A percentile compares a stretch with the other conserved stretches of the same genome.
Evolutionary conservation across 2,113 vertebrate genomes (phyloP).

Genomic region (Coptodon rendalli): DNA sequence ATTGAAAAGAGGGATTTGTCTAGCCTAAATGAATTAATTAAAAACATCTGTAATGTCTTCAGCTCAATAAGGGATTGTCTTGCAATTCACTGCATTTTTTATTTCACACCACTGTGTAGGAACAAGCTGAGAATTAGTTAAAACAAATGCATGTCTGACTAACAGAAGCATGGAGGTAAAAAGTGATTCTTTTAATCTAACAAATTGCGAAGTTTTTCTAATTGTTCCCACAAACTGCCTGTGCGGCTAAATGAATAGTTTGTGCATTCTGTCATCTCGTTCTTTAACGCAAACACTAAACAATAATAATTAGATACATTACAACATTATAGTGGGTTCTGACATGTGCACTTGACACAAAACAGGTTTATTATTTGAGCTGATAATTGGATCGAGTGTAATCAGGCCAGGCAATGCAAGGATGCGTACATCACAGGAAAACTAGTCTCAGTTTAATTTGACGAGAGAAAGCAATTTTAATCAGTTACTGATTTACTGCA

Average conservation of each 20-base stretch:
- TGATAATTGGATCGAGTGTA: not conserved
- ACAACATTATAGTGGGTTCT: not conserved
- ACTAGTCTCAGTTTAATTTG: not conserved
- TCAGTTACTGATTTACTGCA: not conserved
- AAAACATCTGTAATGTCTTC: not conserved
- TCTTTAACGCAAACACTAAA: not conserved
- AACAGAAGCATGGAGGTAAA: not conserved
- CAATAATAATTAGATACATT: slow-evolving; percentile 38
- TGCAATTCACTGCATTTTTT: not conserved
- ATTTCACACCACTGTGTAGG: not conserved
- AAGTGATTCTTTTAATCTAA: not conserved
- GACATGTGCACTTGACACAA: slow-evolving; percentile 1
- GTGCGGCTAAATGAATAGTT: not conserved
- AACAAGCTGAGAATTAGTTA: not conserved
- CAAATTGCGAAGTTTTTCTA: not conserved
- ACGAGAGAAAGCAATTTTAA: not conserved
- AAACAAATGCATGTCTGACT: not conserved
- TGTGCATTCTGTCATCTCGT: not conserved
- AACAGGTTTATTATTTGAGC: not conserved
- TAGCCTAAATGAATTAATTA: not conserved
- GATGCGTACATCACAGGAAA: not conserved
- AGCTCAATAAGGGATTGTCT: not conserved
- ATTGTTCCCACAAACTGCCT: not conserved
- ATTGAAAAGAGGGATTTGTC: not conserved
- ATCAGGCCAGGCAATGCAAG: not conserved